phyloP scores from a whole-genome alignment of 2,888 invertebrate genomes.

The Blastobasis adustella region DNA sequence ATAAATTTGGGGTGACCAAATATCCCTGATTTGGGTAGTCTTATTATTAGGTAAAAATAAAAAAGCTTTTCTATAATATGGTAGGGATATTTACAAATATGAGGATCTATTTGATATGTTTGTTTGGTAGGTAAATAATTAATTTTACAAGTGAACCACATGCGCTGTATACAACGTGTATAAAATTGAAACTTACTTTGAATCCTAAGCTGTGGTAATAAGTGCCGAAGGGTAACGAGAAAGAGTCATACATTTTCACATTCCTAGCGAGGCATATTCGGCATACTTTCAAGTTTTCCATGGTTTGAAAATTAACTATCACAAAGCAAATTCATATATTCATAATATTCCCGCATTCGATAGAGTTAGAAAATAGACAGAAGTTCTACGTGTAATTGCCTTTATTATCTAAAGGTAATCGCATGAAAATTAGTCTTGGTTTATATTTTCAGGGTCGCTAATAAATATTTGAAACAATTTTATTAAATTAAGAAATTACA shows the following conservation, averaged over 20 bases:
- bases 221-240: slow-evolving; percentile 35
- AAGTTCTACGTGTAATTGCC: slow-evolving; percentile 29
- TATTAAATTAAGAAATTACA: background rate
- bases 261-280: slow-evolving; percentile 49
- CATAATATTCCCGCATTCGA: slow-evolving; percentile 27
- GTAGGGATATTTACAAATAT: background rate
- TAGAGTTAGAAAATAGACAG: slow-evolving; percentile 61
- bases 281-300: slow-evolving; percentile 51
- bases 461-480: too few species aligned
- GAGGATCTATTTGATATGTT: background rate
- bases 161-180: background rate
- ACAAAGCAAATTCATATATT: slow-evolving; percentile 33
- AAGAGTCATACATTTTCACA: slow-evolving; percentile 44
- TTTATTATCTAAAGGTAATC: too few species aligned
- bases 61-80: too few species aligned
- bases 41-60: too few species aligned
- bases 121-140: background rate
- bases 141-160: background rate
- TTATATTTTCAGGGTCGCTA: too few species aligned
- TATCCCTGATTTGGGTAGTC: too few species aligned
- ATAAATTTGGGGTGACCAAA: too few species aligned
- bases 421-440: too few species aligned
- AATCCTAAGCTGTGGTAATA: slow-evolving; percentile 36
- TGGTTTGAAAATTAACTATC: slow-evolving; percentile 17
- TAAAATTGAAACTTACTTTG: slow-evolving; percentile 36